Base-by-base conservation (phyloP, 2,797 vertebrate genomes). In the Champsocephalus gunnari region DNA sequence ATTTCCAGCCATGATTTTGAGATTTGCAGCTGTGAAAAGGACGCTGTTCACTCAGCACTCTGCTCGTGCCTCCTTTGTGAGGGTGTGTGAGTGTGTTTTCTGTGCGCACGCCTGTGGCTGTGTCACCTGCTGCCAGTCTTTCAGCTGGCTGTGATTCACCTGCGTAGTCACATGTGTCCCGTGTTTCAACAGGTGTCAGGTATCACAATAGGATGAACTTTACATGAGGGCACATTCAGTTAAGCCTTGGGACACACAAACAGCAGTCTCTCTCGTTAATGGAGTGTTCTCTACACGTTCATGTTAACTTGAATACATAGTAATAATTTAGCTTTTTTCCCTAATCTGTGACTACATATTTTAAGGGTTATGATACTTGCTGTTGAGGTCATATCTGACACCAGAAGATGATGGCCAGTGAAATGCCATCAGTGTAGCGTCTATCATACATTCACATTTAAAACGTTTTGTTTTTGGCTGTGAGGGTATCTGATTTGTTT, bases 101-200 rank as follows among this genome's bases (percentile, higher is more conserved):
- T 64, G 60, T 48, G 59, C 58, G 48, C 48, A 43, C 5, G 44
- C 17, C 4, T 55, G 45, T 14, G 76, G 55, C 11, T 74, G 45
- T 68, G 62, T 81, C 88, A 92, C 89, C 91, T 91, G 89, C 79
- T 64, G 68, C 66, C n/a, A 32, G 19, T 79, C 77, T 81, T 79
- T 73, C 70, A 72, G 62, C 65, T 38, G 74, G 73, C 69, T 77
- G 47, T 79, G 83, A 87, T 91, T 91, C 93, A 93, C 92, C 92
- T 93, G 90, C 71, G 72, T 41, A 60, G 71, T 71, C 59, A 54
- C 91, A 66, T 89, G 92, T 89, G 73, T 79, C 41, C 32, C 44
- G 63, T 78, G 77, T 85, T 89, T 80, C 88, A 92, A 89, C 94
- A 93, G 93, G 92, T 94, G 92, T 87, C 87, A 73, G 80, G 53